phyloP scores from a whole-genome alignment of 2,797 vertebrate species.

The Premnoplex brunnescens region DNA sequence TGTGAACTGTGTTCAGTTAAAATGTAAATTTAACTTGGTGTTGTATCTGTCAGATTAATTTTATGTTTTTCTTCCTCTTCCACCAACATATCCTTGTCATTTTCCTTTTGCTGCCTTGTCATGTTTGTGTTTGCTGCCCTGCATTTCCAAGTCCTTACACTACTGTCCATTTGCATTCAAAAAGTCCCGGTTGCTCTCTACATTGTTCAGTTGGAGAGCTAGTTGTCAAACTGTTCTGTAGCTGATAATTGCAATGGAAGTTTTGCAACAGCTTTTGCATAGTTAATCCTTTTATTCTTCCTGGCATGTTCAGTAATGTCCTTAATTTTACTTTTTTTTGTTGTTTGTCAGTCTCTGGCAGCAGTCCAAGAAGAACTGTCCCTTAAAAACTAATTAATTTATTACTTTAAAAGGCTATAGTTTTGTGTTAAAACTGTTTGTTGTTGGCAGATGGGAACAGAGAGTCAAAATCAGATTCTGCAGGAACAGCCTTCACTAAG shows the following conservation, averaged over 20 bases:
- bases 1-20: background rate
- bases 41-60: background rate
- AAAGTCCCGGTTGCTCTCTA: background rate
- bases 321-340: background rate
- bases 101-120: background rate
- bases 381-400: background rate
- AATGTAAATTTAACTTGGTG: background rate
- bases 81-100: background rate
- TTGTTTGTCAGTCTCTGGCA: background rate
- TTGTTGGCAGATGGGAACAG: conserved; percentile 87
- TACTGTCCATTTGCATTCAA: background rate
- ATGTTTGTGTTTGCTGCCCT: background rate
- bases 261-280: background rate
- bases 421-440: conserved; percentile 30
- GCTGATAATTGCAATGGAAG: background rate
- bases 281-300: background rate
- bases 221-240: background rate
- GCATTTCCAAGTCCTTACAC: background rate
- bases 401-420: background rate
- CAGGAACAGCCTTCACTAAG: conserved; percentile 88
- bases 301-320: background rate
- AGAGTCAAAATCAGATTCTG: conserved; percentile 86
- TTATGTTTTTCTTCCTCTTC: background rate
- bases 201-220: background rate
- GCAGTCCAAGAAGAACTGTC: background rate